These are phyloP conservation scores for Mergus octosetaceus DNA, from an alignment of 2,797 vertebrate species.

Conservation along the genomic window DNA sequence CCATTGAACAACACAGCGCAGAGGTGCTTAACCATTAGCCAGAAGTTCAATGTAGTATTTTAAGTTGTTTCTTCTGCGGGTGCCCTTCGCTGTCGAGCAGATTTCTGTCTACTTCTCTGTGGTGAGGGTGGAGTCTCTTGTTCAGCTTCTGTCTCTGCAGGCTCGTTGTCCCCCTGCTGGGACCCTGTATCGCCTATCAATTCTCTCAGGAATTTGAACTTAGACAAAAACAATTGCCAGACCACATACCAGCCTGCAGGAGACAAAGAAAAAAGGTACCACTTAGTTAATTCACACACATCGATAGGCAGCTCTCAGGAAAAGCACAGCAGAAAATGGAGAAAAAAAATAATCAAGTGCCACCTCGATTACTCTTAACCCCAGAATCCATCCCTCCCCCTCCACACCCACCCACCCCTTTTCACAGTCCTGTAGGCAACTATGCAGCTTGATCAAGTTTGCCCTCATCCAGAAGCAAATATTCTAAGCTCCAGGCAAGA, in stretches of 20 bases:
- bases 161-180: conserved; percentile 87
- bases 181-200: conserved; percentile 91
- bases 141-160: conserved; percentile 84
- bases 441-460: neutral
- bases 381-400: neutral
- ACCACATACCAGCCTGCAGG: conserved; percentile 96
- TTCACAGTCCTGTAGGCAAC: neutral
- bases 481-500: neutral
- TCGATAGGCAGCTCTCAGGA: neutral
- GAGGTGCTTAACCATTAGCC: neutral
- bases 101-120: conserved; percentile 81
- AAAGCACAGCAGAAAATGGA: neutral
- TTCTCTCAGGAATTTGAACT: conserved; percentile 98
- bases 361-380: neutral
- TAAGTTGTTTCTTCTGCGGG: conserved; percentile 76
- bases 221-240: conserved; percentile 97
- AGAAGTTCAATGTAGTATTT: neutral
- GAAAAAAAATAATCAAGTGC: accelerated
- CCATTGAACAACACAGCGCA: conserved; percentile 10
- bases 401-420: neutral
- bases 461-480: neutral
- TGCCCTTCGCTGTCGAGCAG: conserved; percentile 84
- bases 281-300: conserved; percentile 2
- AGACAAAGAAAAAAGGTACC: neutral
- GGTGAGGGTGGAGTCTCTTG: conserved; percentile 71